Evolutionary conservation across 2,113 vertebrate genomes (phyloP).

Genomic region (Bufo bufo): DNA sequence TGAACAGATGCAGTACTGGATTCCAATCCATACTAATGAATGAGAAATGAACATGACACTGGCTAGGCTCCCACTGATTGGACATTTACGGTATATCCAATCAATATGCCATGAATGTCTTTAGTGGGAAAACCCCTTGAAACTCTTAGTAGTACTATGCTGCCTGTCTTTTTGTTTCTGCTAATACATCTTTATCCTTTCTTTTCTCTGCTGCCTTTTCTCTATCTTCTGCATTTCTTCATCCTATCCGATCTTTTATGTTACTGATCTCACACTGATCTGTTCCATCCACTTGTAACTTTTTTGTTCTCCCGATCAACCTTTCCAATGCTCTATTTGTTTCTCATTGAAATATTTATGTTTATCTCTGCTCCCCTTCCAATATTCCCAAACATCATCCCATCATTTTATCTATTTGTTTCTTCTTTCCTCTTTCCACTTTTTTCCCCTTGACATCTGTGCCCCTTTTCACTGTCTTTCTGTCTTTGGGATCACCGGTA

Average conservation of each 20-base stretch:
- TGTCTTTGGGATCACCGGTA: slow-evolving; percentile 74
- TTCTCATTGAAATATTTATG: background rate
- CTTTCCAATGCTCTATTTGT: slow-evolving; percentile 43
- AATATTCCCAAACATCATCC: background rate
- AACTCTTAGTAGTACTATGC: slow-evolving; percentile 17
- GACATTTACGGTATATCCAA: background rate
- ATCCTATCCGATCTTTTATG: background rate
- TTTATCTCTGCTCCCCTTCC: slow-evolving; percentile 35
- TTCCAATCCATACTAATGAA: background rate
- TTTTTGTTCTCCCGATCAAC: slow-evolving; percentile 31
- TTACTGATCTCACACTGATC: slow-evolving; percentile 19
- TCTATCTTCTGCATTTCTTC: background rate
- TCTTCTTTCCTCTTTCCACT: slow-evolving; percentile 60
- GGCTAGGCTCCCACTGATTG: background rate
- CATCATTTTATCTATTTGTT: slow-evolving; percentile 1
- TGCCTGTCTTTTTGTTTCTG: slow-evolving; percentile 52
- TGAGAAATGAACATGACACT: background rate
- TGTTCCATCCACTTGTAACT: slow-evolving; percentile 33
- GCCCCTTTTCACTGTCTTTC: slow-evolving; percentile 68
- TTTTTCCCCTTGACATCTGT: slow-evolving; percentile 69
- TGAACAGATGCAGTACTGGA: background rate
- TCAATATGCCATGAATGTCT: background rate
- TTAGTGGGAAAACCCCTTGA: background rate
- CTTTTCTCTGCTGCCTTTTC: slow-evolving; percentile 44
- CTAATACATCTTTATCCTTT: slow-evolving; percentile 56